These are phyloP conservation scores for Phaenicophaeus curvirostris DNA, from an alignment of 2,797 vertebrate species.

Conservation along the genomic window DNA sequence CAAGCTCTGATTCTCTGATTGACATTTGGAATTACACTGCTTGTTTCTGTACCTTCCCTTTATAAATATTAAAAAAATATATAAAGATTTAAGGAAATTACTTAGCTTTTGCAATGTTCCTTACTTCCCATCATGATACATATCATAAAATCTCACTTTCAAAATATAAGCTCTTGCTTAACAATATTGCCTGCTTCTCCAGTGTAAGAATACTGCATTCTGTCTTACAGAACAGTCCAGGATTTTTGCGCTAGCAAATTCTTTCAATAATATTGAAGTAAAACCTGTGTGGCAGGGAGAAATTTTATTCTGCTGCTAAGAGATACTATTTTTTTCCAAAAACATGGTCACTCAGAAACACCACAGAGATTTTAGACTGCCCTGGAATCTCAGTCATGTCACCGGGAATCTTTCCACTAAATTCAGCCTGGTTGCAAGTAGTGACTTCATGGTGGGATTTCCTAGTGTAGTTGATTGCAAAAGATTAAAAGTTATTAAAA, in stretches of 20 bases:
- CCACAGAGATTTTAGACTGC: not conserved
- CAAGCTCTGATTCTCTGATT: conserved; percentile 10
- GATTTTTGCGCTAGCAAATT: not conserved
- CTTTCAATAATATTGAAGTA: not conserved
- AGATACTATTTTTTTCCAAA: not conserved
- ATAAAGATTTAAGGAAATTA: not conserved
- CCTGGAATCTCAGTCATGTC: not conserved
- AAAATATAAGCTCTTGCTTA: not conserved
- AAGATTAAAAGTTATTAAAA: not conserved
- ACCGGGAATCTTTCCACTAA: not conserved
- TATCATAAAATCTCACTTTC: not conserved
- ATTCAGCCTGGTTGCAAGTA: not conserved
- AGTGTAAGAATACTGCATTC: not conserved
- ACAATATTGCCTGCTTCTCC: not conserved
- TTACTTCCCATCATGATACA: not conserved
- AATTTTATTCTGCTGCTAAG: not conserved
- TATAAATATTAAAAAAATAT: not conserved
- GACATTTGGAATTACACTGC: not conserved
- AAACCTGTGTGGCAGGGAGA: not conserved
- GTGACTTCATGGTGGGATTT: not conserved
- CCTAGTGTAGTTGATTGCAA: not conserved
- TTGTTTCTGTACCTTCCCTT: not conserved
- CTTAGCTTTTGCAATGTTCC: not conserved
- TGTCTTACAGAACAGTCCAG: not conserved
- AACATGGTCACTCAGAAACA: not conserved